These are phyloP conservation scores for Nemotelus pantherinus DNA, from an alignment of 2,888 invertebrate genomes.

Conservation along the genomic window DNA sequence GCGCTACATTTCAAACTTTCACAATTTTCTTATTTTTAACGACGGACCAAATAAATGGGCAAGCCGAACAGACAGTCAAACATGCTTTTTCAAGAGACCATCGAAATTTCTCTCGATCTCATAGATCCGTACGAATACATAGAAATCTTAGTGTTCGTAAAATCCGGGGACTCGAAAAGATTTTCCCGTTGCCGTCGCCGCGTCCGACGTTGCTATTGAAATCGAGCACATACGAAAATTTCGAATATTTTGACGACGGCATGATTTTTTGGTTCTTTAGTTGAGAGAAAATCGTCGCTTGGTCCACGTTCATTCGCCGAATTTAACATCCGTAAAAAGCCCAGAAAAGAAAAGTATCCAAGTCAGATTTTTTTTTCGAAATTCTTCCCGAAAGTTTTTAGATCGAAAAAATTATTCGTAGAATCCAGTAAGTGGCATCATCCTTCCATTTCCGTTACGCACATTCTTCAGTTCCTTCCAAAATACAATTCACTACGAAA, in stretches of 20 bases:
- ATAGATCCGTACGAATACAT: too few species aligned
- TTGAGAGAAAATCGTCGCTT: constrained; percentile 66
- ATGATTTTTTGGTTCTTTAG: constrained; percentile 60
- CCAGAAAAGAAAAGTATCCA: background rate
- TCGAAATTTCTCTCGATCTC: constrained; percentile 15
- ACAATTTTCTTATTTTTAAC: constrained; percentile 21
- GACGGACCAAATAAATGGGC: background rate
- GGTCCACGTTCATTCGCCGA: constrained; percentile 60
- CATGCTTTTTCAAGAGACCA: constrained; percentile 5
- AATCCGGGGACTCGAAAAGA: constrained; percentile 10
- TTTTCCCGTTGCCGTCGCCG: constrained; percentile 1
- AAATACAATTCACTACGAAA: constrained; percentile 11
- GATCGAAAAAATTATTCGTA: too few species aligned
- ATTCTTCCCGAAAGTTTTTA: background rate
- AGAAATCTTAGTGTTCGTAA: constrained; percentile 7
- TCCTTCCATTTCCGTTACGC: background rate
- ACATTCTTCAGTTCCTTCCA: background rate
- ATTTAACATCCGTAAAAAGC: constrained; percentile 53
- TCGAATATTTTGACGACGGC: constrained; percentile 44
- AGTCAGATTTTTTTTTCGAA: background rate
- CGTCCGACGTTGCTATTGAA: background rate
- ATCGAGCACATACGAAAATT: constrained; percentile 36
- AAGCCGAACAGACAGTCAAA: background rate
- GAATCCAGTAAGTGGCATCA: background rate
- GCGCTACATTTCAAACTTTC: constrained; percentile 1